Evolutionary conservation across 2,113 vertebrate genomes (phyloP).

Genomic region (Oncorhynchus kisutch): DNA sequence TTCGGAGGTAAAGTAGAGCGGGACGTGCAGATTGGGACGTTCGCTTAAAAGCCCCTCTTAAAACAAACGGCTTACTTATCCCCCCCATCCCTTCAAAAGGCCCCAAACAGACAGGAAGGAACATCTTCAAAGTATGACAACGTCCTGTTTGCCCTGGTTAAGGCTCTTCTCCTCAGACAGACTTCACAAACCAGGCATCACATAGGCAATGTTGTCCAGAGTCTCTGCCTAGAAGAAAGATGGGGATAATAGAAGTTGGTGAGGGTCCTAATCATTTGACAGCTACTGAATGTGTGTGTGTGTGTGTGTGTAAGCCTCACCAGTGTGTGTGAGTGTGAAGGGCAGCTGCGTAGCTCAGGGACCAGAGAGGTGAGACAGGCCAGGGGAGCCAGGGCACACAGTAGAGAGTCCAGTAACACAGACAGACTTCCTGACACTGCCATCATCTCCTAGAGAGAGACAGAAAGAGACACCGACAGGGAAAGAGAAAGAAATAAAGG

Average conservation of each 20-base stretch:
- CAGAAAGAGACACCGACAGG: too few relatives aligned
- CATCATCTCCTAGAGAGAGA: too few relatives aligned
- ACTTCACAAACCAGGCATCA: conserved; percentile 83
- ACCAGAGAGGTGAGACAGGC: conserved; percentile 87
- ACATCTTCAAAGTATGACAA: not conserved
- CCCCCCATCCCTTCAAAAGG: not conserved
- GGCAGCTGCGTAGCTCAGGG: conserved; percentile 87
- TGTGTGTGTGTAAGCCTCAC: conserved; percentile 74
- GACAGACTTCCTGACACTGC: too few relatives aligned
- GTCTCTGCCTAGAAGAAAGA: conserved; percentile 80
- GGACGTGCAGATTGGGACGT: not conserved
- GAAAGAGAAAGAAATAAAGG: not conserved
- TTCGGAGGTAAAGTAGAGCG: not conserved
- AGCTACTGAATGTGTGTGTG: not conserved
- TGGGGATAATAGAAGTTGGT: not conserved
- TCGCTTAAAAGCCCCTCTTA: not conserved
- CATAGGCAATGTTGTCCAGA: conserved; percentile 93
- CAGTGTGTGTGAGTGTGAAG: conserved; percentile 83
- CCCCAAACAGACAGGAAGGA: not conserved
- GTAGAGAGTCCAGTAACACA: too few relatives aligned
- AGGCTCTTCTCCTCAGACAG: not conserved
- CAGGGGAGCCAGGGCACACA: too few relatives aligned
- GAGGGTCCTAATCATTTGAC: not conserved
- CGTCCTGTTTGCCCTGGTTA: not conserved
- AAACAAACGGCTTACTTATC: not conserved